Percentiles rank a stretch among this genome's conserved stretches.
Conservation (phyloP, 2,888 invertebrate species). For the Germaria angustata region DNA sequence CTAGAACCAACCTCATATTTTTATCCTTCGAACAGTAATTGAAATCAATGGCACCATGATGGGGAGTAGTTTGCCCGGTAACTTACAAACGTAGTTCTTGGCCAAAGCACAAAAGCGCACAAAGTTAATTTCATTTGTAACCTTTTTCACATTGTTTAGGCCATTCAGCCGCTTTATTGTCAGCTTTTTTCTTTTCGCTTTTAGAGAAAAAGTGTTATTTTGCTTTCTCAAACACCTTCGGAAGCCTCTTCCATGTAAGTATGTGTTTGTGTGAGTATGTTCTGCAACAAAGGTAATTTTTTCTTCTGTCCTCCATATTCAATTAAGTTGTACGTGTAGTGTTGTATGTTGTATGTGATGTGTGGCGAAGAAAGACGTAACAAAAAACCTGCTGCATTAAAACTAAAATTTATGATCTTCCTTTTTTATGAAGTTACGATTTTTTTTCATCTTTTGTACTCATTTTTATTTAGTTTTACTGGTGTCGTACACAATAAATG, state of each 20-base stretch:
- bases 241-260: no score
- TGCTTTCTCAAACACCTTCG: slow-evolving; percentile 29
- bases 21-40: neutral
- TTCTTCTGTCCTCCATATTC: slow-evolving; percentile 24
- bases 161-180: no score
- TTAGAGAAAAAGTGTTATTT: slow-evolving; percentile 8
- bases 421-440: slow-evolving; percentile 24
- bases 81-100: slow-evolving; percentile 21
- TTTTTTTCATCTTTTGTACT: neutral
- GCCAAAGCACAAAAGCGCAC: slow-evolving; percentile 25
- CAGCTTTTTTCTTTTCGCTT: slow-evolving; percentile 5
- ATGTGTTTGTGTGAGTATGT: neutral
- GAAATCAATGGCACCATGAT: neutral
- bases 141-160: slow-evolving; percentile 28
- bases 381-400: slow-evolving; percentile 2
- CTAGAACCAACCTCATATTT: neutral
- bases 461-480: neutral
- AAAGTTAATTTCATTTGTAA: slow-evolving; percentile 50
- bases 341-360: neutral
- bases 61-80: neutral
- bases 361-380: neutral
- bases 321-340: slow-evolving; percentile 11
- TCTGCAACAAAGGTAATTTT: slow-evolving; percentile 12
- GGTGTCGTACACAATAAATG: neutral
- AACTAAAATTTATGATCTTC: slow-evolving; percentile 19